Conservation (phyloP, 2,888 invertebrate genomes). For the Caenorhabditis sp. region DNA sequence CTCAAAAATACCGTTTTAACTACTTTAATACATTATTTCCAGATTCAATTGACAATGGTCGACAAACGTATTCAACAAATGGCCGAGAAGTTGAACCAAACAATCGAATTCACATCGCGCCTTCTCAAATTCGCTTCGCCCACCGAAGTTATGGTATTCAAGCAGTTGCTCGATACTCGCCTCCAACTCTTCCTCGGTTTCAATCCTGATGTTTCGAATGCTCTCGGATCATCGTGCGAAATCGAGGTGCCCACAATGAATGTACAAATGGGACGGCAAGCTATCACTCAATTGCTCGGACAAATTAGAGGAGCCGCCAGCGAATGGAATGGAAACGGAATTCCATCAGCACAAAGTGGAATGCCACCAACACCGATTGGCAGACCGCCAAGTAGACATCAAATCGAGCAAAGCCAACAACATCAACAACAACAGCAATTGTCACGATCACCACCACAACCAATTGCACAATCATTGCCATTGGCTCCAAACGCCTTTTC, state of each 20-base stretch:
- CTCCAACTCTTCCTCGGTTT: slow-evolving; percentile 76
- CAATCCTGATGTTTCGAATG: slow-evolving; percentile 81
- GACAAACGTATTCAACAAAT: slow-evolving; percentile 92
- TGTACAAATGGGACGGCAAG: slow-evolving; percentile 17
- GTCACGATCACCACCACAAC: slow-evolving; percentile 40
- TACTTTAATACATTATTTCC: no score
- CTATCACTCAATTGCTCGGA: slow-evolving; percentile 40
- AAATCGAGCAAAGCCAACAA: neutral
- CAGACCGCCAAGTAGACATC: slow-evolving; percentile 51
- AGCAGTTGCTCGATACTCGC: slow-evolving; percentile 89
- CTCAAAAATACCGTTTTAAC: no score
- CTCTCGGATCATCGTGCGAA: slow-evolving; percentile 39
- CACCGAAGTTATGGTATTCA: slow-evolving; percentile 82
- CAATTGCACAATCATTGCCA: slow-evolving; percentile 40
- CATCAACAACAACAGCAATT: slow-evolving; percentile 10
- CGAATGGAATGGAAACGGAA: slow-evolving; percentile 12
- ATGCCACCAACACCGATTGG: slow-evolving; percentile 65
- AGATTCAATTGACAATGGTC: slow-evolving; percentile 83
- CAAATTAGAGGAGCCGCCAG: slow-evolving; percentile 24
- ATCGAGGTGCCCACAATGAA: slow-evolving; percentile 43
- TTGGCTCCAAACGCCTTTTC: slow-evolving; percentile 44
- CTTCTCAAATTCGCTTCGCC: slow-evolving; percentile 87
- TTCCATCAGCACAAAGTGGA: slow-evolving; percentile 33
- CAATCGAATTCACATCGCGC: slow-evolving; percentile 90
- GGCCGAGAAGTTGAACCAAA: slow-evolving; percentile 80